Conservation (phyloP, 2,113 vertebrate genomes). For the Aphelocoma coerulescens region DNA sequence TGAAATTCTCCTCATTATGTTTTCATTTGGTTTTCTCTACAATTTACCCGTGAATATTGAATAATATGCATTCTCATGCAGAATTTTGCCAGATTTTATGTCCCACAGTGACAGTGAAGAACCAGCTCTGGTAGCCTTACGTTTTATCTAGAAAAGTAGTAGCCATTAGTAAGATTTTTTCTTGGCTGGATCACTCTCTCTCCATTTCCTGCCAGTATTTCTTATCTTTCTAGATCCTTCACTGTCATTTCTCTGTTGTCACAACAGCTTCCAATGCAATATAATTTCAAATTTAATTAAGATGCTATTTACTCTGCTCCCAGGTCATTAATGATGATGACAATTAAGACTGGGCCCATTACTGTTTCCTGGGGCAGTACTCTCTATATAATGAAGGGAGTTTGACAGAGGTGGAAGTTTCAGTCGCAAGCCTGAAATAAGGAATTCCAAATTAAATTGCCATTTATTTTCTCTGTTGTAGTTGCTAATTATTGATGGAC, state of each 20-base stretch:
- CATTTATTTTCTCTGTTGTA: conserved; percentile 52
- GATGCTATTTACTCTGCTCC: neutral
- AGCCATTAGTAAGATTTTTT: neutral
- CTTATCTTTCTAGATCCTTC: neutral
- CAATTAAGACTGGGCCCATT: conserved; percentile 3
- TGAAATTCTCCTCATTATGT: neutral
- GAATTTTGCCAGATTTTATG: neutral
- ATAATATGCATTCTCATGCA: neutral
- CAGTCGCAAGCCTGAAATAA: neutral
- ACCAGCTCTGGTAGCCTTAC: neutral
- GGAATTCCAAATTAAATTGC: neutral
- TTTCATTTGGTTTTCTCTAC: neutral
- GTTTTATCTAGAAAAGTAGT: neutral
- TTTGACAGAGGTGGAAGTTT: neutral
- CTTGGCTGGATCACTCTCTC: neutral
- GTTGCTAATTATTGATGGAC: conserved; percentile 95
- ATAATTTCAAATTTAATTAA: conserved; percentile 22
- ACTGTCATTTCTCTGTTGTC: neutral
- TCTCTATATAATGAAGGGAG: neutral
- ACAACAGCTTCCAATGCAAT: neutral
- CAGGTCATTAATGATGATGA: conserved; percentile 1
- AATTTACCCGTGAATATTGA: neutral
- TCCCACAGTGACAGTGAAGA: neutral
- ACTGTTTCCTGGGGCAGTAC: neutral
- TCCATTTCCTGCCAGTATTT: neutral